Evolutionary conservation across 1,140 invertebrate genomes (phyloP), one percentile per base, ranked within the genome.

Genomic region (Drosophila tsacasi): DNA sequence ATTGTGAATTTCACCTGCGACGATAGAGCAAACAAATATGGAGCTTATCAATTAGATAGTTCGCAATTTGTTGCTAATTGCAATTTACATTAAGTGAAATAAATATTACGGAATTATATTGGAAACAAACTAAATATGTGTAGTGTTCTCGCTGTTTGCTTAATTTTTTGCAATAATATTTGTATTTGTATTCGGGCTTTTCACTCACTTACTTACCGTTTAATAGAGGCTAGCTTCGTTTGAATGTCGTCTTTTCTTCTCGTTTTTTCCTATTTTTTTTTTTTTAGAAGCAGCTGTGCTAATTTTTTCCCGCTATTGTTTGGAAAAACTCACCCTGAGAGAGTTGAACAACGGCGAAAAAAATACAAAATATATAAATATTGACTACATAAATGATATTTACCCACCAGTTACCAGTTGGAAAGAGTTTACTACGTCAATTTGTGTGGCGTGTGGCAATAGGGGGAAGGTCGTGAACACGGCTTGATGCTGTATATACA

Each of bases 101-200:
- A 73, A 39, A 54, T 73, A 74, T 54, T 75, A 37, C 50, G 42
- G 67, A 55, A 40, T 63, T 75, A 63, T 63, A 68, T 65, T 64
- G 63, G 32, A 52, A 52, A 30, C n/a, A 37, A 44, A 81, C 58
- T 61, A 52, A 72, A 80, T 58, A n/a, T n/a, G n/a, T n/a, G n/a
- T n/a, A 79, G 67, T 84, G 74, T 81, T 78, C 73, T 58, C 67
- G 19, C 23, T 32, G 39, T 64, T 60, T 82, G 75, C 72, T 86
- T 72, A 68, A 79, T 86, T 82, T 78, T 68, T 86, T 86, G 83
- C 79, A 82, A 87, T 69, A 87, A 86, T 86, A 86, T 86, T 86
- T 79, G 65, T 79, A 50, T 76, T 82, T 47, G 21, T 25, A 44
- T 21, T 44, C 59, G 49, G 63, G 72, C 66, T 84, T 84, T 77